Conservation (phyloP, 2,888 invertebrate species). For the Pterobdella sp. region DNA sequence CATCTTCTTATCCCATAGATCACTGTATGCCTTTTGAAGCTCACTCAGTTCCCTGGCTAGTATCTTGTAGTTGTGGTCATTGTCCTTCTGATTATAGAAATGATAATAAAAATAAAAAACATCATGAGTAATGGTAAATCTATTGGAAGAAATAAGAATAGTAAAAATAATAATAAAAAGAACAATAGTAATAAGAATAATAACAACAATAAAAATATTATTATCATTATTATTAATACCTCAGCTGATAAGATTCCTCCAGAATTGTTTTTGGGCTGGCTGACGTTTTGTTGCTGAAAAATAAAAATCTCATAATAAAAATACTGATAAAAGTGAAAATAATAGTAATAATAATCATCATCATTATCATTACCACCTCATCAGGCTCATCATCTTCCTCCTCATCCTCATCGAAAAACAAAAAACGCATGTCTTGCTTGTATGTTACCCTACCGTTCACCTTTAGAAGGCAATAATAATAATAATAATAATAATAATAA, state of each 20-base stretch:
- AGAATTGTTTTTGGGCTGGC: constrained; percentile 39
- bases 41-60: constrained; percentile 25
- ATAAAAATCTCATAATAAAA: constrained; percentile 7
- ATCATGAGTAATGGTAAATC: neutral
- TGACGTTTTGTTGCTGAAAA: constrained; percentile 14
- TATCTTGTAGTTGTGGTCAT: constrained; percentile 18
- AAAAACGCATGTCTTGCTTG: constrained; percentile 24
- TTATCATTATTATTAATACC: no score
- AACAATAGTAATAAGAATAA: no score
- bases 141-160: neutral
- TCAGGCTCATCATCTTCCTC: constrained; percentile 7
- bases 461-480: neutral
- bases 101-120: neutral
- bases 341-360: constrained; percentile 17
- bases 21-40: constrained; percentile 24
- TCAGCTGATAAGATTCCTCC: constrained; percentile 29
- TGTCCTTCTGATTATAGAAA: neutral
- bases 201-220: no score
- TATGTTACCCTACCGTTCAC: constrained; percentile 21
- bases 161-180: no score
- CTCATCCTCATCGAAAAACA: constrained; percentile 26
- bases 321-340: neutral
- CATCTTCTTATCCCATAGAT: constrained; percentile 16
- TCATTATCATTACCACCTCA: constrained; percentile 4
- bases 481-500: neutral